Percentiles rank a stretch among this genome's conserved stretches.
phyloP scores from a whole-genome alignment of 1,140 invertebrate species.

The Nilaparvata lugens region DNA sequence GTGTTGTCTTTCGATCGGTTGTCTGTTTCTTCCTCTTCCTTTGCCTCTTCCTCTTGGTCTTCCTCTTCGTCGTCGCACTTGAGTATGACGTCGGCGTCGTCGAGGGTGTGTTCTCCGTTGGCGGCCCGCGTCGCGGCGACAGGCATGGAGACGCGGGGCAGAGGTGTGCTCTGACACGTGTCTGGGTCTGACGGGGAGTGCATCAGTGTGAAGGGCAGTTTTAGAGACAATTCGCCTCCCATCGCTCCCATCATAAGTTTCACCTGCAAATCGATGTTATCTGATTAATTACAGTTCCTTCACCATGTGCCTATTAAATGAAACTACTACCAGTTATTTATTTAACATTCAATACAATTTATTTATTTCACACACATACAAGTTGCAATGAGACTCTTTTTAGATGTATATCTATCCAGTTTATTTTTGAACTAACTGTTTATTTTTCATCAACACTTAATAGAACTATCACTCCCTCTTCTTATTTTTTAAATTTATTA shows the following conservation, averaged over 20 bases:
- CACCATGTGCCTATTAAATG: no score
- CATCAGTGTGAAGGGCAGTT: slow-evolving; percentile 68
- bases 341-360: no score
- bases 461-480: no score
- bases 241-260: slow-evolving; percentile 67
- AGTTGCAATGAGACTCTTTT: no score
- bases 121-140: background rate
- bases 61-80: slow-evolving; percentile 28
- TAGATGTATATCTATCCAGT: no score
- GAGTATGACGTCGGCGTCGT: slow-evolving; percentile 34
- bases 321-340: no score
- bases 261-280: slow-evolving; percentile 34
- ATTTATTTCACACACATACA: no score
- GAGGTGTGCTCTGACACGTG: slow-evolving; percentile 21
- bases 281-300: no score
- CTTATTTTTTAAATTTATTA: no score
- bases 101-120: background rate
- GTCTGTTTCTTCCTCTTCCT: slow-evolving; percentile 9
- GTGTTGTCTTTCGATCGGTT: background rate
- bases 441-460: no score
- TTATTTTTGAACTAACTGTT: no score
- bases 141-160: slow-evolving; percentile 19
- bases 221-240: slow-evolving; percentile 66
- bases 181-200: slow-evolving; percentile 41
- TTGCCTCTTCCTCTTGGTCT: slow-evolving; percentile 29